Conservation (phyloP, 53 echinoderm and acorn worm species). For the Apostichopus leukothele region DNA sequence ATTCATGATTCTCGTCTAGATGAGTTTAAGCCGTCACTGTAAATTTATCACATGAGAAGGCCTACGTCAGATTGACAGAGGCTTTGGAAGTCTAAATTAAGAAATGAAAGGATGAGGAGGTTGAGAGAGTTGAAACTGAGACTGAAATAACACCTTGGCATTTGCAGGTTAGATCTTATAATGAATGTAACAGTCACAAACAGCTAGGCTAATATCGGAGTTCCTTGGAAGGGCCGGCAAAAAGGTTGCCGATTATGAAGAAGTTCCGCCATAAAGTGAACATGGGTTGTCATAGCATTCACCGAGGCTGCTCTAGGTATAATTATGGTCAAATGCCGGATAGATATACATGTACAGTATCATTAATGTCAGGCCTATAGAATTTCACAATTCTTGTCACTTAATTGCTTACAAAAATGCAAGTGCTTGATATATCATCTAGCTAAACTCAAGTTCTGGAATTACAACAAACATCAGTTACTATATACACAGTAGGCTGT, state of each 20-base stretch:
- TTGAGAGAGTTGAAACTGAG: conserved; percentile 20
- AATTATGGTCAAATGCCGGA: too few relatives aligned
- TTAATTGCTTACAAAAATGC: too few relatives aligned
- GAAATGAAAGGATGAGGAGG: neutral
- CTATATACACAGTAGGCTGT: too few relatives aligned
- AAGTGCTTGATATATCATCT: too few relatives aligned
- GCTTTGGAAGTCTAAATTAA: conserved; percentile 22
- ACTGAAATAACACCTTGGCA: neutral
- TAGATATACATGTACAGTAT: too few relatives aligned
- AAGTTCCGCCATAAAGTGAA: too few relatives aligned
- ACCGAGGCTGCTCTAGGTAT: too few relatives aligned
- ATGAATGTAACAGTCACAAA: neutral
- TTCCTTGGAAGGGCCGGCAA: neutral
- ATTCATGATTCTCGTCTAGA: neutral
- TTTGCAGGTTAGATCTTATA: neutral
- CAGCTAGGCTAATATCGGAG: neutral
- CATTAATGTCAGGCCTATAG: too few relatives aligned
- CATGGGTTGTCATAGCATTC: too few relatives aligned
- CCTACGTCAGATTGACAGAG: conserved; percentile 12
- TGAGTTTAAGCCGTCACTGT: conserved; percentile 9
- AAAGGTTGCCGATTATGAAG: neutral
- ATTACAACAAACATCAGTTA: too few relatives aligned
- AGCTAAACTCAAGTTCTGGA: too few relatives aligned
- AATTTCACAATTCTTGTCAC: too few relatives aligned
- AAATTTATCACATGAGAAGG: conserved; percentile 35